Evolutionary conservation across 2,797 vertebrate species (phyloP), one percentile per base, ranked within the genome.

Genomic region (Clarias pachynema): DNA sequence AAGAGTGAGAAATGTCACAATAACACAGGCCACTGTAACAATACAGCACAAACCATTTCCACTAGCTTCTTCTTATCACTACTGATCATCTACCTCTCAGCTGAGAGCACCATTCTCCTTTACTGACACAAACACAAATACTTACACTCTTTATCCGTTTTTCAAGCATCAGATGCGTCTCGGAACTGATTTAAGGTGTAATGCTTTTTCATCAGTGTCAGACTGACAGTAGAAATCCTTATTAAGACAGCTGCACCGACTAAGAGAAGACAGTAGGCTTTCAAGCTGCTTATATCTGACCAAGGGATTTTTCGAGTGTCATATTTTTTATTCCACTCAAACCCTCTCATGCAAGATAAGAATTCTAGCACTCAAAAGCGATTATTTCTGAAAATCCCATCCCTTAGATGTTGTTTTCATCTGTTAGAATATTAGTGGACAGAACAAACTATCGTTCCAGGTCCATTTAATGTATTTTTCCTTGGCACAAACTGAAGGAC

Each of bases 391-490:
- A 80, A 31, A 53, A 73, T 24, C 22, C 4, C 9, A 22, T 74
- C 26, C 57, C 16, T 40, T 65, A 18, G 81, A 83, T 86, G 22
- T 24, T 84, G 37, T 66, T 80, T 79, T 60, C 44, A 24, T 79
- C 56, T 53, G 12, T 63, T 31, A 66, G 20, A 63, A 62, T 65
- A 65, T 79, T 31, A 63, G 34, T 57, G 59, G 59, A 15, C 29
- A 56, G 70, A 63, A 65, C 81, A 79, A 83, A 73, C 70, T 31
- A 66, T 53, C 87, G 81, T 78, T 85, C 62, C 66, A 70, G 4
- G 73, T 57, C 72, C 72, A 77, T 62, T 78, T 88, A 44, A 85
- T 84, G 83, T 56, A 86, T 85, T 85, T 86, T 60, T 80, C 81
- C 74, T 84, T 60, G 81, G 84, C 40, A 82, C 37, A 31, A 83